phyloP scores from a whole-genome alignment of 2,797 vertebrate species.

The Tarsius wallacei region DNA sequence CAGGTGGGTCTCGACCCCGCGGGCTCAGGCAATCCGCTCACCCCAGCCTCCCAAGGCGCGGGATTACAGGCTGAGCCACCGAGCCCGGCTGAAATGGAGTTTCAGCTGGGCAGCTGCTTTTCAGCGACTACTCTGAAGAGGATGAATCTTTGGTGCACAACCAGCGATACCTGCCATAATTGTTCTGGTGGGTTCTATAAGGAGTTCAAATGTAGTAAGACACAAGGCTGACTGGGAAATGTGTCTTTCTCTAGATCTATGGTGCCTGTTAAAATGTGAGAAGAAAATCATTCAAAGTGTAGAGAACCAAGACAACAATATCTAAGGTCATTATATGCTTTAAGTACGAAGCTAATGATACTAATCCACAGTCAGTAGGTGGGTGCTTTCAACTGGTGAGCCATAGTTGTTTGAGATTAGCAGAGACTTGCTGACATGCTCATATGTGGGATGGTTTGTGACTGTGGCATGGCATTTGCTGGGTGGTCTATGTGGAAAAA shows the following conservation, averaged over 20 bases:
- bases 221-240: neutral
- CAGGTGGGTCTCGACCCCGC: no score
- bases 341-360: slow-evolving; percentile 9
- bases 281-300: neutral
- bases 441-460: neutral
- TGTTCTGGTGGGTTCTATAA: neutral
- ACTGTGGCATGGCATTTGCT: neutral
- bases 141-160: neutral
- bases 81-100: neutral
- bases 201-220: slow-evolving; percentile 14
- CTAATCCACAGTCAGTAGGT: neutral
- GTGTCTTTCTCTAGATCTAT: neutral
- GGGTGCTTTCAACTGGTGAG: neutral
- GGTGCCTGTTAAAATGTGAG: neutral
- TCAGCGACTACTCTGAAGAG: neutral
- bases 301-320: slow-evolving; percentile 25
- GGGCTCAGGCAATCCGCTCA: no score
- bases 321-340: neutral
- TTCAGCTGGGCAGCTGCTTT: neutral
- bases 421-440: neutral
- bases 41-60: no score
- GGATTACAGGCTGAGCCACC: no score
- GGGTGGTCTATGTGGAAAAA: neutral
- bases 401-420: neutral
- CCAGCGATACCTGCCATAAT: neutral